phyloP scores from a whole-genome alignment of 2,797 vertebrate genomes.

The Falco rusticolus region DNA sequence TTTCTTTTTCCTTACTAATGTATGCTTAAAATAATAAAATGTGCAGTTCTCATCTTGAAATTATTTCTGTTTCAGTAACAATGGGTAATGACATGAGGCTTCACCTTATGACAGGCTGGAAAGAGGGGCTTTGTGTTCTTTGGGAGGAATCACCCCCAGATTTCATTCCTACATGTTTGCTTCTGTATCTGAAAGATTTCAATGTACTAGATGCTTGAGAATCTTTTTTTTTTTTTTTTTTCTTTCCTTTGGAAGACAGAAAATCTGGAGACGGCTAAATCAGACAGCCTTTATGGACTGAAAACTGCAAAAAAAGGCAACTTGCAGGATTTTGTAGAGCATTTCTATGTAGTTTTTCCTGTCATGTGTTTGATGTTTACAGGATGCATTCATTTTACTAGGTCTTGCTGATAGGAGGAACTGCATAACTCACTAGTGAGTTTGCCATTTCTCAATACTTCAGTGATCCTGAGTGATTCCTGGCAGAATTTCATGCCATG shows the following conservation, averaged over 20 bases:
- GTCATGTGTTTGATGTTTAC: neutral
- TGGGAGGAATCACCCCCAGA: neutral
- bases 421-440: slow-evolving; percentile 35
- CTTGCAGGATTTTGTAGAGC: neutral
- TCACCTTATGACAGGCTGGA: neutral
- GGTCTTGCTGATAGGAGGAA: slow-evolving; percentile 13
- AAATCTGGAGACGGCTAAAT: neutral
- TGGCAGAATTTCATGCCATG: slow-evolving; percentile 25
- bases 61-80: neutral
- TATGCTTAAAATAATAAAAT: neutral
- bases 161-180: neutral
- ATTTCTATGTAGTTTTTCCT: neutral
- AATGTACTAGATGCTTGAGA: neutral
- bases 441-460: slow-evolving; percentile 21
- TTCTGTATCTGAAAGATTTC: neutral
- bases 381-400: neutral
- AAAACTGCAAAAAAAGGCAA: neutral
- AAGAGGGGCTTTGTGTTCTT: neutral
- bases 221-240: neutral
- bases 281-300: neutral
- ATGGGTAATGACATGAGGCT: neutral
- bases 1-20: neutral
- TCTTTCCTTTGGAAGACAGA: neutral
- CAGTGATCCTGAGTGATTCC: slow-evolving; percentile 16
- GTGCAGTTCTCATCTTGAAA: neutral